These are phyloP conservation scores for Temnothorax unifasciatus DNA, from an alignment of 2,888 invertebrate genomes.

Conservation along the genomic window DNA sequence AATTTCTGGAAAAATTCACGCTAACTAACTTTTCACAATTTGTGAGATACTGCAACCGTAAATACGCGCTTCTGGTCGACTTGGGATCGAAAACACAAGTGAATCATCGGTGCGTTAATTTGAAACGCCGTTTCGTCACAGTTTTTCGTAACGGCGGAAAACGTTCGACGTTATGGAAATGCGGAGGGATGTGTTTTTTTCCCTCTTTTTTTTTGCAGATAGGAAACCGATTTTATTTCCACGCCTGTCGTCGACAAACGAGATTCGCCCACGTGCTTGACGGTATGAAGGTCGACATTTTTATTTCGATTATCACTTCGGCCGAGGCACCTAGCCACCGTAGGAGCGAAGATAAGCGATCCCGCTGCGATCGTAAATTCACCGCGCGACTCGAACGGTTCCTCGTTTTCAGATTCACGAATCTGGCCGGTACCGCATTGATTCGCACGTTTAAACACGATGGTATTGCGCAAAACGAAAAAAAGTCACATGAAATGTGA, in stretches of 20 bases:
- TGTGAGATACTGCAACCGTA: background rate
- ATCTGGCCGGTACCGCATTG: background rate
- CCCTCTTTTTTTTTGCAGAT: background rate
- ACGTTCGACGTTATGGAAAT: background rate
- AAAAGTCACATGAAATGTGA: background rate
- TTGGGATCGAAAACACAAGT: background rate
- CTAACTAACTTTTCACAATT: slow-evolving; percentile 1
- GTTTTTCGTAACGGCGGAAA: background rate
- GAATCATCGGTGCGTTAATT: background rate
- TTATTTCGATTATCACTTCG: slow-evolving; percentile 60
- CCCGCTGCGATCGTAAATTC: slow-evolving; percentile 57
- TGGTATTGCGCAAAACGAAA: background rate
- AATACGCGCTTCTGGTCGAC: slow-evolving; percentile 15
- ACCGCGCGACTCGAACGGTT: slow-evolving; percentile 6
- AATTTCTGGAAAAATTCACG: background rate
- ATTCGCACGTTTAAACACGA: background rate
- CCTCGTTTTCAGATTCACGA: background rate
- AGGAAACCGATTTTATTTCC: background rate
- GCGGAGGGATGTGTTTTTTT: background rate
- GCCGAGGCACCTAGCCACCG: slow-evolving; percentile 4
- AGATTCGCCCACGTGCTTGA: slow-evolving; percentile 27
- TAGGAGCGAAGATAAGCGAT: slow-evolving; percentile 47
- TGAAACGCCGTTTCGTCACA: slow-evolving; percentile 15
- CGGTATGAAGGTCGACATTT: slow-evolving; percentile 54
- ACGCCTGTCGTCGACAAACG: slow-evolving; percentile 9